phyloP scores from a whole-genome alignment of 2,797 vertebrate species.

The Pseudomugil tenellus region DNA sequence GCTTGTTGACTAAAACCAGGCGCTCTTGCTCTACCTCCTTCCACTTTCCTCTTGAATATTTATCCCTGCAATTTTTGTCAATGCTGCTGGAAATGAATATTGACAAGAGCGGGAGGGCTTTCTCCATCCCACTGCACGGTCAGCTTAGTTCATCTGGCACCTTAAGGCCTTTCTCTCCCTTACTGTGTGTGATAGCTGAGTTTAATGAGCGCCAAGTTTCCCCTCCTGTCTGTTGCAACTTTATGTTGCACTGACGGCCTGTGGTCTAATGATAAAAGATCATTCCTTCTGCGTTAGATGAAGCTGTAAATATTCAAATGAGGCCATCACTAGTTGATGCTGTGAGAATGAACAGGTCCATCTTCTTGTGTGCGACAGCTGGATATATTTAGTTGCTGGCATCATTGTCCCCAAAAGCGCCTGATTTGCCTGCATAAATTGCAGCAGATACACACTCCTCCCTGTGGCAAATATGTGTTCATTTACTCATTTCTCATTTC shows the following conservation, averaged over 20 bases:
- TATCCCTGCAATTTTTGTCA: slow-evolving; percentile 58
- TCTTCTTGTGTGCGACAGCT: slow-evolving; percentile 72
- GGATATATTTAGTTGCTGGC: slow-evolving; percentile 73
- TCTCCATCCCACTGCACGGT: slow-evolving; percentile 45
- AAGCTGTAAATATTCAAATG: slow-evolving; percentile 83
- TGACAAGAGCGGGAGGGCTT: slow-evolving; percentile 54
- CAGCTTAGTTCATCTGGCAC: slow-evolving; percentile 44
- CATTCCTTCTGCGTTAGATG: slow-evolving; percentile 63
- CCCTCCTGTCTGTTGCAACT: slow-evolving; percentile 59
- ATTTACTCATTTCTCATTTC: slow-evolving; percentile 78
- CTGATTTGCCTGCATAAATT: slow-evolving; percentile 72
- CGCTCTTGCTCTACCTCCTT: slow-evolving; percentile 55
- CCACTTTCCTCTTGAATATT: slow-evolving; percentile 65
- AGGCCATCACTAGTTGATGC: slow-evolving; percentile 74
- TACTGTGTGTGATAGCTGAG: slow-evolving; percentile 21
- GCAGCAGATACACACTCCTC: slow-evolving; percentile 50
- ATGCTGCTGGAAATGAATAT: slow-evolving; percentile 67
- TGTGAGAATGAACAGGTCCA: slow-evolving; percentile 68
- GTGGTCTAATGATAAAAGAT: slow-evolving; percentile 74
- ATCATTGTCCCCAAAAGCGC: slow-evolving; percentile 72
- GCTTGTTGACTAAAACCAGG: slow-evolving; percentile 64
- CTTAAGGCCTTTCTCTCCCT: slow-evolving; percentile 28
- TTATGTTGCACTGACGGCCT: slow-evolving; percentile 60
- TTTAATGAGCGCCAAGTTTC: slow-evolving; percentile 17
- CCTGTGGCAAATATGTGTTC: slow-evolving; percentile 70